Evolutionary conservation across 2,888 invertebrate species (phyloP).

Genomic region (Acleris cristana): DNA sequence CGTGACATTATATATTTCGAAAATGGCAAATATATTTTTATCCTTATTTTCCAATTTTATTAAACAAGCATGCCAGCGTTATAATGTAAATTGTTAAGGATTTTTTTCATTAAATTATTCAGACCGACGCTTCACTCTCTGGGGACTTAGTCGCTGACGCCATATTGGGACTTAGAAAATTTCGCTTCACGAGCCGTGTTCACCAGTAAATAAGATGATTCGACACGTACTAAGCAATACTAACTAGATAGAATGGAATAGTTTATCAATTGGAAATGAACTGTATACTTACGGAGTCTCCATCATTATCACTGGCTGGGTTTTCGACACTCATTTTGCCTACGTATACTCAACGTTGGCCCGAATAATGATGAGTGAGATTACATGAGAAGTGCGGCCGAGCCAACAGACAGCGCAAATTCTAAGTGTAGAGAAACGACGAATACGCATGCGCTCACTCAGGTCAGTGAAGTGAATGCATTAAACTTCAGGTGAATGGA

Average conservation of each 20-base stretch:
- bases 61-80: background rate
- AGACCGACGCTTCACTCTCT: slow-evolving; percentile 71
- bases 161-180: slow-evolving; percentile 93
- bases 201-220: slow-evolving; percentile 78
- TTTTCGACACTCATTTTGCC: slow-evolving; percentile 87
- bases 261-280: slow-evolving; percentile 47
- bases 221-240: slow-evolving; percentile 40
- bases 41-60: background rate
- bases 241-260: slow-evolving; percentile 43
- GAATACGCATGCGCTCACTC: slow-evolving; percentile 85
- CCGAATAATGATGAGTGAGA: slow-evolving; percentile 47
- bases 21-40: background rate
- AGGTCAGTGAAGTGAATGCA: slow-evolving; percentile 42
- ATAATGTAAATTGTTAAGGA: background rate
- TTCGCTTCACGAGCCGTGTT: slow-evolving; percentile 74
- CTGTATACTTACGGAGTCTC: slow-evolving; percentile 84
- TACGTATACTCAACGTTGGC: slow-evolving; percentile 75
- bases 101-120: slow-evolving; percentile 39
- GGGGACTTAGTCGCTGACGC: slow-evolving; percentile 91
- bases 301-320: slow-evolving; percentile 83
- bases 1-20: slow-evolving; percentile 14
- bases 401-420: slow-evolving; percentile 56
- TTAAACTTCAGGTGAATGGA: slow-evolving; percentile 59
- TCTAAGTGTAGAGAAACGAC: slow-evolving; percentile 84
- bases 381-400: slow-evolving; percentile 65